Evolutionary conservation across 2,888 invertebrate species (phyloP), one percentile per base, ranked within the genome.

Genomic region (Phania funesta): DNA sequence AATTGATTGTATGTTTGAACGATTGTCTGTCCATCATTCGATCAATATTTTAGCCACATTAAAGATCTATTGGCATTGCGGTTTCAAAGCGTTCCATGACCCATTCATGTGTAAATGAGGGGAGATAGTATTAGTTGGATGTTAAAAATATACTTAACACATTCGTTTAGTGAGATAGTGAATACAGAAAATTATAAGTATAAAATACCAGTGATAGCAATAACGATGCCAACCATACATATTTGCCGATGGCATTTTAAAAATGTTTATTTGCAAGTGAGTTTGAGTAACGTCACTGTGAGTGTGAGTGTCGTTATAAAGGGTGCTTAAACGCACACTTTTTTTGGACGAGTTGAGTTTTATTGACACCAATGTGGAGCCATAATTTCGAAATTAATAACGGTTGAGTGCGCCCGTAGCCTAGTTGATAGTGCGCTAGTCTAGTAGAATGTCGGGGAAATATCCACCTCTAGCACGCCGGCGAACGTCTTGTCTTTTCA

Each of bases 21-120:
- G 62, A 22, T 50, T 56, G 67, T 74, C 54, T 35, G 35, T 64
- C 16, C 29, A 29, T 62, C 67, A 77, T 56, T 74, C 58, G 62
- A 74, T 82, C 77, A 78, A 70, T 82, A 78, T 56, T 71, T 78
- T 29, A 71, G 64, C 78, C 78, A 78, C 71, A 71, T 78, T 78
- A 65, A 58, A 71, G 78, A 78, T 71, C 71, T 65, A 65, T 78
- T 52, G 78, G 46, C 62, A 50, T 71, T 71, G 64, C 50, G 78
- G 78, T 71, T 71, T 32, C 4, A 26, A 41, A 64, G 32, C 13
- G 24, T 76, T 22, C 35, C 22, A 58, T 58, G 48, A 50, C 11
- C 41, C 54, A 16, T 48, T 50, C 41, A 41, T 24, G 20, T 38
- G 8, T 1, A 52, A 11, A 16, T 18, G 9, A 6, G 44, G 54